These are phyloP conservation scores for Cephalophus harveyi DNA, from an alignment of 2,113 vertebrate species.

Conservation along the genomic window DNA sequence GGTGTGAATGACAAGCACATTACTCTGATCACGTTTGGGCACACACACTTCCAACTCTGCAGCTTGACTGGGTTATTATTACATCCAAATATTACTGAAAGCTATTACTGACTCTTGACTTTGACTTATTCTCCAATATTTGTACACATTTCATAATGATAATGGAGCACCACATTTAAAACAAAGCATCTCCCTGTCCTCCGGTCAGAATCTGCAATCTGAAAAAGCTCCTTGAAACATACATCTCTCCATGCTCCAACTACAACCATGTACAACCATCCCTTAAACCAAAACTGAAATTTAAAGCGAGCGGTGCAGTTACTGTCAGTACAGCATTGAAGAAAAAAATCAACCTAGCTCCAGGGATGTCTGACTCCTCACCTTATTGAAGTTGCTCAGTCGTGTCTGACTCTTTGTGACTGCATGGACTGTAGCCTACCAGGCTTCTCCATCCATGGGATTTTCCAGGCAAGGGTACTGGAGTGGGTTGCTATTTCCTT, in stretches of 20 bases:
- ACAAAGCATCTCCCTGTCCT: background rate
- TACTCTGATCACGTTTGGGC: fast-evolving
- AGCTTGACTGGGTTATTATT: background rate
- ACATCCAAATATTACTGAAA: background rate
- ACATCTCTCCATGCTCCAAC: background rate
- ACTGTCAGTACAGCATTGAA: background rate
- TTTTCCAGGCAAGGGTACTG: background rate
- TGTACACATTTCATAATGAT: background rate
- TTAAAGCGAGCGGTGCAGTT: background rate
- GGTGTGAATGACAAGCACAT: background rate
- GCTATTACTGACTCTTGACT: background rate
- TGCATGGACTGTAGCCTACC: background rate
- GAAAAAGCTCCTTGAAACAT: background rate
- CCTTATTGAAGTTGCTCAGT: background rate
- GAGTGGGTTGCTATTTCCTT: background rate
- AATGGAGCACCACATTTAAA: background rate
- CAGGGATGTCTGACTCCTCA: background rate
- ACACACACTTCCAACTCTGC: background rate
- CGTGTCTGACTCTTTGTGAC: background rate
- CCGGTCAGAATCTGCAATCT: background rate
- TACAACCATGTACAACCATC: background rate
- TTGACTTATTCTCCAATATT: background rate
- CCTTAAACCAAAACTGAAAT: background rate
- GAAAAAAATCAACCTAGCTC: background rate
- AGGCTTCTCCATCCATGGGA: background rate